phyloP scores from a whole-genome alignment of 2,797 vertebrate genomes.

The Squalus acanthias region DNA sequence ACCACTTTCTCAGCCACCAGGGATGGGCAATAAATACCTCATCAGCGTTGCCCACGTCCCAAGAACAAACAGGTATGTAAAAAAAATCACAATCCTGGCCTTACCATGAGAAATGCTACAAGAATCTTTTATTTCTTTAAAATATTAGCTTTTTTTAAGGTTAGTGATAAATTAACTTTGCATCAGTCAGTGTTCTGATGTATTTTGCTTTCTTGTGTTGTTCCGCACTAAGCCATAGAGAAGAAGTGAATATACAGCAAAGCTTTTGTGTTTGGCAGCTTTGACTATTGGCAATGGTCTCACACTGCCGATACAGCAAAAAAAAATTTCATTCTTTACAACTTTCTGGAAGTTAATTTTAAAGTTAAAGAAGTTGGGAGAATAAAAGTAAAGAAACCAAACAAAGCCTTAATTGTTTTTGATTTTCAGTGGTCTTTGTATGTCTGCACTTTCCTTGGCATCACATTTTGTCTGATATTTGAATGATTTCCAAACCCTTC shows the following conservation, averaged over 20 bases:
- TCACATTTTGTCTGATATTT: background rate
- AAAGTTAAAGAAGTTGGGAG: background rate
- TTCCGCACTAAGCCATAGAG: background rate
- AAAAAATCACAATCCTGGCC: background rate
- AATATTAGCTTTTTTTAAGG: background rate
- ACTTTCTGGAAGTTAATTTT: background rate
- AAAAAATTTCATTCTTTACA: background rate
- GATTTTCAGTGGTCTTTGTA: background rate
- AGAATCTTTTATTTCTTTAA: background rate
- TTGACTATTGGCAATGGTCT: background rate
- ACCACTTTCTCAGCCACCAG: background rate
- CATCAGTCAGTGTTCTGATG: background rate
- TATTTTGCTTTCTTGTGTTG: background rate
- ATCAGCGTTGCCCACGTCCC: background rate
- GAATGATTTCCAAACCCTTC: conserved; percentile 6
- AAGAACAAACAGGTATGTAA: background rate
- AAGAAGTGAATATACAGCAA: background rate
- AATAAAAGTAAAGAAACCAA: background rate
- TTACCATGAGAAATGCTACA: background rate
- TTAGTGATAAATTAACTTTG: background rate
- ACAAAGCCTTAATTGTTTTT: background rate
- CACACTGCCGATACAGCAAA: background rate
- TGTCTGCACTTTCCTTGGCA: background rate
- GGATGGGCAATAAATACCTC: background rate
- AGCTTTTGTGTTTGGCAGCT: background rate